Base-by-base conservation (phyloP, 2,797 vertebrate genomes). In the Kryptolebias ocellatus region DNA sequence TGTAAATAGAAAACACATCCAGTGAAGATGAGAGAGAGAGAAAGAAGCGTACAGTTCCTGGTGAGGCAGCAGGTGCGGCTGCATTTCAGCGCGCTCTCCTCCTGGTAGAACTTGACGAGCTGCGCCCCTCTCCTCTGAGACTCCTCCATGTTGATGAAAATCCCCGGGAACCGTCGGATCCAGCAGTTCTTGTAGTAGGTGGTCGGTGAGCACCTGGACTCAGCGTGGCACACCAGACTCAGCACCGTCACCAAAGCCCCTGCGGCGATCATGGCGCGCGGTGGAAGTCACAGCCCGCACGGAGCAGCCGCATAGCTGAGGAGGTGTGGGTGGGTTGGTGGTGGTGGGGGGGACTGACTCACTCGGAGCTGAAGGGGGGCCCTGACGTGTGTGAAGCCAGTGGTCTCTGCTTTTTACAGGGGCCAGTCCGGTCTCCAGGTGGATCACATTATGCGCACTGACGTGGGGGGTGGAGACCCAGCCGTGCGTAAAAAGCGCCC, bases 121-220 rank as follows among this genome's bases (percentile, higher is more conserved):
- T 87, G 95, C 1, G 96, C 98, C 24, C 97, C 98, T 80, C 92
- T 93, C 77, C 90, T 87, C 88, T 94, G 93, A 0, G 97, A 98
- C 20, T 93, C 95, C 77, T 90, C 93, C 28, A 96, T 62, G 45
- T 97, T 94, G 49, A 98, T 63, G 16, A 90, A 91, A 5, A 98
- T 85, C 0, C 97, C 96, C 0, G 96, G 95, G 67, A 96, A 96
- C 16, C 95, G 95, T 18, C 94, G 93, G 60, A 99, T 98, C 97
- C 97, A 98, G 90, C 98, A 99, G 90, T 95, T 93, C 66, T 95
- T 94, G 64, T 97, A 97, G 60, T 96, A 97, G 0, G 90, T 72
- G 0, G 93, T 95, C 45, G 95, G 95, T 0, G 95, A 95, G 90
- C 98, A 99, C 61, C 93, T 90, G 0, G 92, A 62, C 18, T 91